Conservation (phyloP, 2,888 invertebrate species). For the Nemoura dubitans region DNA sequence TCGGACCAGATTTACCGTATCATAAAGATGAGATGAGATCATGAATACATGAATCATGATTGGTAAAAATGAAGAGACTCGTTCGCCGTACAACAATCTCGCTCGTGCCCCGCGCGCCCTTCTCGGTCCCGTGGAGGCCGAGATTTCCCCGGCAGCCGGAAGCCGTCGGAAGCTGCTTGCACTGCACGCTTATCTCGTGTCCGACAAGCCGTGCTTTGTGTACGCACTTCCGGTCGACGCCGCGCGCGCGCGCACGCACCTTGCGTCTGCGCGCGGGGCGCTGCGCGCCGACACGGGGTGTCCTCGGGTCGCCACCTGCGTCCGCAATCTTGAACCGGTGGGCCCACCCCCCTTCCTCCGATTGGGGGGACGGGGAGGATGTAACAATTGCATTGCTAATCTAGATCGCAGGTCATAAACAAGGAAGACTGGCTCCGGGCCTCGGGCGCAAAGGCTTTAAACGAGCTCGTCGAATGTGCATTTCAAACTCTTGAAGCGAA, state of each 20-base stretch:
- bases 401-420: background rate
- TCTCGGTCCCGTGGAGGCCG: background rate
- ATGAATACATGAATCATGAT: too few species aligned
- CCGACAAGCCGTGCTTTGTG: constrained; percentile 1
- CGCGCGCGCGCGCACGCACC: constrained; percentile 3
- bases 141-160: background rate
- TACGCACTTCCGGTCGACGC: background rate
- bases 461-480: background rate
- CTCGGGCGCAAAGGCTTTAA: background rate
- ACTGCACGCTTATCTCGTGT: constrained; percentile 32
- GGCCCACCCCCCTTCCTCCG: too few species aligned
- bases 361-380: background rate
- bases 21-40: too few species aligned
- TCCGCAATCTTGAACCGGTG: too few species aligned
- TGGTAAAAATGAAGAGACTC: too few species aligned
- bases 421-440: background rate
- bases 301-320: too few species aligned
- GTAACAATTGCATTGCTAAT: background rate
- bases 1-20: too few species aligned
- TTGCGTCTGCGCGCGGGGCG: background rate
- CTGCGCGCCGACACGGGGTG: too few species aligned
- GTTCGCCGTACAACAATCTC: too few species aligned
- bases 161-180: background rate
- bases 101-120: too few species aligned
- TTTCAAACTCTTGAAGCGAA: too few species aligned